Evolutionary conservation across 2,888 invertebrate genomes (phyloP).

Genomic region (Philaethria dido): DNA sequence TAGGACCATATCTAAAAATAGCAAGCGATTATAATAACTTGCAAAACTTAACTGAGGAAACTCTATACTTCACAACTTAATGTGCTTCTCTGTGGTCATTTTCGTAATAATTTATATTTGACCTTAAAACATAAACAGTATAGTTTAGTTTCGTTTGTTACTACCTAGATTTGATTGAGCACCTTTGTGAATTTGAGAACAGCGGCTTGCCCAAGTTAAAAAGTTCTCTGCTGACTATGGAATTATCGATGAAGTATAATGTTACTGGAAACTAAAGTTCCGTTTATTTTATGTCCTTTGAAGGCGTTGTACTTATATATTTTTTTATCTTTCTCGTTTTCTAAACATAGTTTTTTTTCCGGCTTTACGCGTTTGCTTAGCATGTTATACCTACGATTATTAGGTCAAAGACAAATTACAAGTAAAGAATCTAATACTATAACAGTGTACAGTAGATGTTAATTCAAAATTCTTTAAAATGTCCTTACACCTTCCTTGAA

Average conservation of each 20-base stretch:
- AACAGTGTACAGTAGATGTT: too few species aligned
- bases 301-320: background rate
- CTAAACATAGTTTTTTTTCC: background rate
- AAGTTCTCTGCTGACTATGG: constrained; percentile 42
- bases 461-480: too few species aligned
- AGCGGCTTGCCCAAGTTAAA: constrained; percentile 42
- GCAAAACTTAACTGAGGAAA: background rate
- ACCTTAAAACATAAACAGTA: constrained; percentile 18
- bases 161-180: constrained; percentile 29
- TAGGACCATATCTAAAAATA: background rate
- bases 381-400: too few species aligned
- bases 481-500: too few species aligned
- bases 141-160: constrained; percentile 20
- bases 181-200: constrained; percentile 45
- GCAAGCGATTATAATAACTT: background rate
- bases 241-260: constrained; percentile 42
- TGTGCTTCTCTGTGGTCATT: constrained; percentile 4
- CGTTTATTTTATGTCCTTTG: constrained; percentile 29
- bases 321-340: background rate
- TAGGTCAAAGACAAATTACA: too few species aligned
- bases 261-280: constrained; percentile 37
- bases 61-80: constrained; percentile 17
- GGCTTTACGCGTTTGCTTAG: too few species aligned
- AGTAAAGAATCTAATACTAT: too few species aligned
- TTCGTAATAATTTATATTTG: background rate